Conservation (phyloP, 2,797 vertebrate species). For the Sebastes hopkinsi region DNA sequence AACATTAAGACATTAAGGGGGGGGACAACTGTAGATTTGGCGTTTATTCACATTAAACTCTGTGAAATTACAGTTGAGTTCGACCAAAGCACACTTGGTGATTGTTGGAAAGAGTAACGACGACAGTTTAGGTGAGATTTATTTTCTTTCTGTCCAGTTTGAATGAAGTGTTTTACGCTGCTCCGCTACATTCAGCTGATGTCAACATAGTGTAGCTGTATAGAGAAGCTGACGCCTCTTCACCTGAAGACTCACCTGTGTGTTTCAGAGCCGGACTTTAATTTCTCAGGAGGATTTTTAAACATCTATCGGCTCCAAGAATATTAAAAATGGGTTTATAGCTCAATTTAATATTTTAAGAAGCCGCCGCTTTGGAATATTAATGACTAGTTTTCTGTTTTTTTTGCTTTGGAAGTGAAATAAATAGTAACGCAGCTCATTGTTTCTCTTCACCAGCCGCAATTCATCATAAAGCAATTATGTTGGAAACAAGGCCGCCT, state of each 20-base stretch:
- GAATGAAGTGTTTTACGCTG: no score
- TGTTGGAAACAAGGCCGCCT: constrained; percentile 46
- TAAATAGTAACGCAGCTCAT: constrained; percentile 49
- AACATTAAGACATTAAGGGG: no score
- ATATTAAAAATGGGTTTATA: constrained; percentile 8
- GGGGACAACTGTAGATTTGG: no score
- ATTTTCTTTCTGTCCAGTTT: no score
- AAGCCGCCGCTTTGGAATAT: constrained; percentile 32
- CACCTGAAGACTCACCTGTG: not conserved
- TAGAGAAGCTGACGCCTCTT: not conserved
- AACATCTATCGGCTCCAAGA: not conserved
- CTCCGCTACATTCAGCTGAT: rapidly evolving
- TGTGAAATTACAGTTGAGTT: no score
- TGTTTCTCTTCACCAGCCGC: constrained; percentile 47
- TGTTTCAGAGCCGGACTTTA: not conserved
- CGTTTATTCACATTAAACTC: no score
- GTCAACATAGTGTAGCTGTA: no score
- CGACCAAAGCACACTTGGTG: no score
- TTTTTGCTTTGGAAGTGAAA: constrained; percentile 34
- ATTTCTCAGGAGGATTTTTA: not conserved
- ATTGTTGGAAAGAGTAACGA: no score
- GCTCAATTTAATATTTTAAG: constrained; percentile 26
- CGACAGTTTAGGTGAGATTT: no score
- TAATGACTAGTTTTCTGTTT: constrained; percentile 41
- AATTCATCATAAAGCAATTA: constrained; percentile 67